These are phyloP conservation scores for Arvicola amphibius DNA, from an alignment of 2,797 vertebrate species.

Conservation along the genomic window DNA sequence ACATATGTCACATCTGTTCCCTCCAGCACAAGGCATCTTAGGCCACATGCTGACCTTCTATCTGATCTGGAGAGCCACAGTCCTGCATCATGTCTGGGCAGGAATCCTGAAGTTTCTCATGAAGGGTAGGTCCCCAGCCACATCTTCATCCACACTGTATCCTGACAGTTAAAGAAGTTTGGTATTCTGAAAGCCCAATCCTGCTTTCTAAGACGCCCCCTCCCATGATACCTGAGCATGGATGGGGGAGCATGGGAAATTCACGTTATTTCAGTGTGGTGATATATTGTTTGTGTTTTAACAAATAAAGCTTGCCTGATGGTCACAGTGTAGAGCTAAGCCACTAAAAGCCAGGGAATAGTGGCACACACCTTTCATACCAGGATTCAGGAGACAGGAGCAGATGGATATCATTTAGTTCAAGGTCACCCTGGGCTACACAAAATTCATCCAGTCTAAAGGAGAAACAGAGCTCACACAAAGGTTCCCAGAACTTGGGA, in stretches of 20 bases:
- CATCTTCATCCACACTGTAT: background rate
- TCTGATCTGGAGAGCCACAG: background rate
- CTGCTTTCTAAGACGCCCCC: background rate
- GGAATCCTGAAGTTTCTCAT: background rate
- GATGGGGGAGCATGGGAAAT: constrained; percentile 68
- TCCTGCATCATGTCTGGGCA: background rate
- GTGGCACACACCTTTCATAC: no score
- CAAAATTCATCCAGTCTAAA: no score
- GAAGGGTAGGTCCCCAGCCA: background rate
- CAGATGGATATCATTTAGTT: no score
- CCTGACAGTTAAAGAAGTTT: background rate
- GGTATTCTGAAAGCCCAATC: background rate
- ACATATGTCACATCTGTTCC: constrained; percentile 75
- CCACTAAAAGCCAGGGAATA: no score
- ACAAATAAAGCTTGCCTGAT: no score
- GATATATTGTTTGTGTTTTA: no score
- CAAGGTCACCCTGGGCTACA: no score
- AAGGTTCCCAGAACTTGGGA: no score
- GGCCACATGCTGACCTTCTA: background rate
- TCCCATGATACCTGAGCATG: constrained; percentile 57
- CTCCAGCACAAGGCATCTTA: background rate
- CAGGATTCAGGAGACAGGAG: no score
- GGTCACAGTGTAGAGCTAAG: no score
- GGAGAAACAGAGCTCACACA: no score
- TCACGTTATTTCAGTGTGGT: background rate